Evolutionary conservation across 2,113 vertebrate genomes (phyloP).

Genomic region (Grantiella picta): DNA sequence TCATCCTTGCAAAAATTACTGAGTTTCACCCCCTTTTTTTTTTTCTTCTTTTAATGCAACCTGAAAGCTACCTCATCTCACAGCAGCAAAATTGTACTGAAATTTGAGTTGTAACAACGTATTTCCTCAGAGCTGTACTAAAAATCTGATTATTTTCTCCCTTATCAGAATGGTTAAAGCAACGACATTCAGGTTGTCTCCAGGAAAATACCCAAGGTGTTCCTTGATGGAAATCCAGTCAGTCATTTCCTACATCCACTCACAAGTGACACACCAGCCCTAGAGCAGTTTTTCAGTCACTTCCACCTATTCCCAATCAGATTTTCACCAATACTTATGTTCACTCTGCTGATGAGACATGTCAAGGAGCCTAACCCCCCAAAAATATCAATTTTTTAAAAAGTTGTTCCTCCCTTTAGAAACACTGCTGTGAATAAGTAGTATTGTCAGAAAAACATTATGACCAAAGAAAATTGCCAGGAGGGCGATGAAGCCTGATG

Average conservation of each 20-base stretch:
- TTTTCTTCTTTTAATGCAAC: background rate
- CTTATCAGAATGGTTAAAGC: background rate
- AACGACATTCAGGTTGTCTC: background rate
- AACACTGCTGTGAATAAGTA: background rate
- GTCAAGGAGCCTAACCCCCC: background rate
- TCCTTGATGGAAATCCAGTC: background rate
- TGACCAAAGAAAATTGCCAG: background rate
- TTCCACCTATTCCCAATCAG: background rate
- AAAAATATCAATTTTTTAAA: background rate
- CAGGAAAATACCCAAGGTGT: background rate
- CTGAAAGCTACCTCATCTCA: background rate
- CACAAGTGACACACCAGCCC: background rate
- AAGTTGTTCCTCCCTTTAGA: background rate
- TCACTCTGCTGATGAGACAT: background rate
- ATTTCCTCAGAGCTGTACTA: background rate
- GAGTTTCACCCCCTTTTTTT: accelerated
- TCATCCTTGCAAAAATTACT: background rate
- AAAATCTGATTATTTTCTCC: background rate
- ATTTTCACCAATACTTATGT: background rate
- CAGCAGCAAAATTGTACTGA: background rate
- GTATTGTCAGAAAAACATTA: background rate
- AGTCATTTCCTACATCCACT: background rate
- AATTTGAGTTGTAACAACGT: background rate
- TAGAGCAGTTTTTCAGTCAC: background rate
- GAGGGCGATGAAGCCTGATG: background rate